phyloP scores from a whole-genome alignment of 2,888 invertebrate genomes.

The Drosophila austrosaltans region DNA sequence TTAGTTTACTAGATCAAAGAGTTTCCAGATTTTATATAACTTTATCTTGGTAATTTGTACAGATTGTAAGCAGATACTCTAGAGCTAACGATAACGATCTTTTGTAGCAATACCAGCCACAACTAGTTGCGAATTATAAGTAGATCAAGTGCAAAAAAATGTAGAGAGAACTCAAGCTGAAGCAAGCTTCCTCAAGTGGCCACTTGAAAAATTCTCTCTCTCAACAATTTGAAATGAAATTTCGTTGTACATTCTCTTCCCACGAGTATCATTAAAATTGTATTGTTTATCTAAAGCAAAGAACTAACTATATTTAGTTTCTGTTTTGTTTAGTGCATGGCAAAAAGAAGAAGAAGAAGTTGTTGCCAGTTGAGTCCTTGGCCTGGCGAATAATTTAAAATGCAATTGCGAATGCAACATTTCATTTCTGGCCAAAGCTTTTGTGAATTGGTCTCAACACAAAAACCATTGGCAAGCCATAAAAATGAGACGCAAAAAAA shows the following conservation, averaged over 20 bases:
- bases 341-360: not conserved
- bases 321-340: not conserved
- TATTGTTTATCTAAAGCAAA: not conserved
- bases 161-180: no score
- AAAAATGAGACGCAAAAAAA: slow-evolving; percentile 37
- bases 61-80: no score
- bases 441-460: slow-evolving; percentile 70
- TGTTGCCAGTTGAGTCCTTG: not conserved
- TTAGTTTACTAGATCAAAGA: no score
- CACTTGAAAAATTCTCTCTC: no score
- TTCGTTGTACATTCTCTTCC: not conserved
- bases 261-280: not conserved
- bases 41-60: no score
- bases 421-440: slow-evolving; percentile 67
- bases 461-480: slow-evolving; percentile 68
- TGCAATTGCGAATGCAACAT: slow-evolving; percentile 69
- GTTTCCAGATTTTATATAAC: no score
- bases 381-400: not conserved
- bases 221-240: no score
- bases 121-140: no score
- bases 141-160: no score
- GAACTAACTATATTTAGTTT: not conserved
- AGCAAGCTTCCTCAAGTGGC: no score
- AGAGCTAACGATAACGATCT: no score
- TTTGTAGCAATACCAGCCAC: no score